Base-by-base conservation (phyloP, 2,113 vertebrate genomes). In the Globicephala melas region DNA sequence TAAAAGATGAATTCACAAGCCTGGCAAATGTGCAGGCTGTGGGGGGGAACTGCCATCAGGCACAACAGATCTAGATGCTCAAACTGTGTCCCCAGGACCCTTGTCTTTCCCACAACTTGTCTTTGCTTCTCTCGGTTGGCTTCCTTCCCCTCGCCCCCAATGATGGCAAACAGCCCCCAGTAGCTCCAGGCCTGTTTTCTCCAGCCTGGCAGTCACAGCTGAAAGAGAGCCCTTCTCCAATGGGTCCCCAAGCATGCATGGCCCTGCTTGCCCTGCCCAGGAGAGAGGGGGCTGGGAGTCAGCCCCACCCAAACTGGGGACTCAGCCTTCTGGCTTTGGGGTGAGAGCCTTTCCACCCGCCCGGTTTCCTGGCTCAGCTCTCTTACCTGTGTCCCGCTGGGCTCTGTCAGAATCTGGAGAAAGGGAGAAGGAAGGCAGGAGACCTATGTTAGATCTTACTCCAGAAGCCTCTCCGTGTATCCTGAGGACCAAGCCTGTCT, bases 221-320 rank as follows among this genome's bases (percentile, higher is more conserved):
- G 23, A 41, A 88, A 17, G 83, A 73, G 11, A 62, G 8, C 2
- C 20, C 41, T 41, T 23, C 85, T 23, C 26, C 4, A 21, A 0
- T 12, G 13, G 18, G 62, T 67, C 33, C 20, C 88, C 47, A 14
- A 60, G 50, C n/a, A 8, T 8, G 21, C 21, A 38, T 58, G 71
- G 28, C 7, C 23, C 91, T 31, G 1, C 11, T 10, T 26, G 23
- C 58, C 65, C 47, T 8, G 13, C 15, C 26, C 14, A 5, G 50
- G 38, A 31, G 3, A 20, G 28, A 31, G 9, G 8, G 25, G 7
- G 6, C 2, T 6, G 25, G 2, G 10, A 15, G 23, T 33, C 21
- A 92, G 28, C 23, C 53, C 44, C 31, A 25, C 11, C 20, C 31
- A n/a, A 0, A 70, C 11, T 14, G 8, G 9, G n/a, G 76, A 15